Percentiles rank a stretch among this genome's conserved stretches.
Conservation (phyloP, 92 coral and sea anemone genomes). For the Porites cylindrica region DNA sequence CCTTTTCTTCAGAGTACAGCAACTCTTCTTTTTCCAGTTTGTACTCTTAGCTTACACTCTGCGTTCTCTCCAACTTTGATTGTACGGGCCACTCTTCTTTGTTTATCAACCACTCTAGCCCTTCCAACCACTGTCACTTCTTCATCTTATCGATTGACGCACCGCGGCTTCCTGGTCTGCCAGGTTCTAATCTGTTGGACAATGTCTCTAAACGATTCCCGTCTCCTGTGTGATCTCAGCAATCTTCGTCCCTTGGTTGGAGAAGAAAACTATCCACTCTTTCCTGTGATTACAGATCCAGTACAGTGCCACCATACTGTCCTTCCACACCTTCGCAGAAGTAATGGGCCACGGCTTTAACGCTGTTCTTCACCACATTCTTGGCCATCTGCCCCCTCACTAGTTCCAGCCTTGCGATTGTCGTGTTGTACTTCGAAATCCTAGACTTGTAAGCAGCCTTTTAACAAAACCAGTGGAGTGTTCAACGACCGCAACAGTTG, state of each 20-base stretch:
- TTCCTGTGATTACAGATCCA: constrained; percentile 45
- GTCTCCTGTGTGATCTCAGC: constrained; percentile 14
- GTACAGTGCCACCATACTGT: constrained; percentile 36
- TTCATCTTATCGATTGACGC: constrained; percentile 55
- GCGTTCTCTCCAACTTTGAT: constrained; percentile 21
- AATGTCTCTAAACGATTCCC: constrained; percentile 29
- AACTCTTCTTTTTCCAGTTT: neutral
- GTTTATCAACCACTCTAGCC: constrained; percentile 55
- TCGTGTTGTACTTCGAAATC: constrained; percentile 51
- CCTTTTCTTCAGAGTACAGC: constrained; percentile 30
- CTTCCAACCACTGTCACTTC: constrained; percentile 32
- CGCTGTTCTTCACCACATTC: constrained; percentile 37
- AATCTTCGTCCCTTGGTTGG: constrained; percentile 49
- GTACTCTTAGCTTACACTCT: too few relatives aligned
- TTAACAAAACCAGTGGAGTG: constrained; percentile 12
- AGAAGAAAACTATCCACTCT: constrained; percentile 50
- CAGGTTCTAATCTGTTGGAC: constrained; percentile 40
- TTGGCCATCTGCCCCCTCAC: constrained; percentile 38
- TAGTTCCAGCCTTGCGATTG: constrained; percentile 46
- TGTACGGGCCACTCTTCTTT: constrained; percentile 53
- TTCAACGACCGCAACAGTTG: constrained; percentile 29
- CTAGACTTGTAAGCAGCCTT: constrained; percentile 49
- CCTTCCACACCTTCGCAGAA: constrained; percentile 52
- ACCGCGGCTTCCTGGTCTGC: constrained; percentile 70
- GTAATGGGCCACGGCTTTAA: constrained; percentile 36